phyloP scores from a whole-genome alignment of 2,797 vertebrate genomes.

The Chaenodraco wilsoni region DNA sequence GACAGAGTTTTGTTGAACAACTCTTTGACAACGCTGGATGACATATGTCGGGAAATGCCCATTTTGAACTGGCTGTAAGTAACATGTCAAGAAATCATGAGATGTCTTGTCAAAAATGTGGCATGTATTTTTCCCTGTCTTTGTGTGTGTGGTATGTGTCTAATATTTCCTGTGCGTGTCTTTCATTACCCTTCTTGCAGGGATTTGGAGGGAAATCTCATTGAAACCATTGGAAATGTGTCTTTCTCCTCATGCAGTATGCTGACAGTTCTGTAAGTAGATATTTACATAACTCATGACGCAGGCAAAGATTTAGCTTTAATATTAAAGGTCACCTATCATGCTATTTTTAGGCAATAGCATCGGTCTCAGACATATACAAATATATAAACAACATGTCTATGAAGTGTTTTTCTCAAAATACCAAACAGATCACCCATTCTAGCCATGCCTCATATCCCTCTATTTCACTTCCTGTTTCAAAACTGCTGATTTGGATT shows the following conservation, averaged over 20 bases:
- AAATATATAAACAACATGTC: too few relatives aligned
- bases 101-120: slow-evolving; percentile 31
- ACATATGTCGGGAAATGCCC: slow-evolving; percentile 93
- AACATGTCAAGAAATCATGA: slow-evolving; percentile 13
- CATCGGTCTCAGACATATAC: too few relatives aligned
- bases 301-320: slow-evolving; percentile 12
- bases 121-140: slow-evolving; percentile 12
- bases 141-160: not conserved
- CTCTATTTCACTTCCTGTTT: too few relatives aligned
- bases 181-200: slow-evolving; percentile 72
- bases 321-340: not conserved
- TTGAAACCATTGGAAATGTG: slow-evolving; percentile 89
- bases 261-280: slow-evolving; percentile 95
- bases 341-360: too few relatives aligned
- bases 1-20: slow-evolving; percentile 93
- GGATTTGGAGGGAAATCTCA: slow-evolving; percentile 93
- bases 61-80: slow-evolving; percentile 95
- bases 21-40: slow-evolving; percentile 87
- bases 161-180: not conserved
- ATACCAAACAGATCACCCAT: too few relatives aligned
- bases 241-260: slow-evolving; percentile 91
- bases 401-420: too few relatives aligned
- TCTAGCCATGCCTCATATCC: too few relatives aligned
- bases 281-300: not conserved
- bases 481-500: too few relatives aligned